These are phyloP conservation scores for Atta colombica DNA, from an alignment of 1,140 invertebrate species.

Conservation along the genomic window DNA sequence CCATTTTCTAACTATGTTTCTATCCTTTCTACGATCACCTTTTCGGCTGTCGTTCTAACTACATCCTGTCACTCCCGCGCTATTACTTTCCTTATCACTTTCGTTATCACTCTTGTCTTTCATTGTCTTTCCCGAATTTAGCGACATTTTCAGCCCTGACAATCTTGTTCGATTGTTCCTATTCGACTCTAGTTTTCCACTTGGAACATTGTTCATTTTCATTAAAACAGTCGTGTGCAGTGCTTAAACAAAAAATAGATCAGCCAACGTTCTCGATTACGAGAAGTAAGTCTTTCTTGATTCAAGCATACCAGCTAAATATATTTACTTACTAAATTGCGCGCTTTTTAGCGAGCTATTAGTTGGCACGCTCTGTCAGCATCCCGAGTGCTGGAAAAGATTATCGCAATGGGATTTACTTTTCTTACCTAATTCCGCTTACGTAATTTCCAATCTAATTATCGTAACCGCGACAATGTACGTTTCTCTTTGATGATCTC, in stretches of 20 bases:
- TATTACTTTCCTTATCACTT: conserved; percentile 68
- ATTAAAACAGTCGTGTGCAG: conserved; percentile 47
- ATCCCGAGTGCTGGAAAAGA: conserved; percentile 14
- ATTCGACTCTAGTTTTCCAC: neutral
- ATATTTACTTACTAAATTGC: conserved; percentile 72
- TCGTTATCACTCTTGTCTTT: conserved; percentile 32
- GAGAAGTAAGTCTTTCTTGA: conserved; percentile 33
- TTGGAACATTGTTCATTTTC: conserved; percentile 45
- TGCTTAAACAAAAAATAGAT: conserved; percentile 74
- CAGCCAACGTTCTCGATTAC: conserved; percentile 68
- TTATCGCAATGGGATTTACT: neutral
- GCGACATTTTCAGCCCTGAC: neutral
- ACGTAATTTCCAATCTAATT: conserved; percentile 36
- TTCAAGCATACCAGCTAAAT: conserved; percentile 53
- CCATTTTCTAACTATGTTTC: conserved; percentile 67
- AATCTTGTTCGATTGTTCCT: neutral
- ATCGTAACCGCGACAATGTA: conserved; percentile 19
- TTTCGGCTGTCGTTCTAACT: conserved; percentile 68
- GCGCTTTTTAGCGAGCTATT: conserved; percentile 75
- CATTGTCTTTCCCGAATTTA: conserved; percentile 2
- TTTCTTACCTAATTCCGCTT: conserved; percentile 35
- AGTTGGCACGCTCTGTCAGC: conserved; percentile 69
- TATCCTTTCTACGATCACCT: neutral
- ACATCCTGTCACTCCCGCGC: conserved; percentile 54
- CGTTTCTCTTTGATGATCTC: conserved; percentile 23